Conservation (phyloP, 2,113 vertebrate species). For the Anoura caudifer region DNA sequence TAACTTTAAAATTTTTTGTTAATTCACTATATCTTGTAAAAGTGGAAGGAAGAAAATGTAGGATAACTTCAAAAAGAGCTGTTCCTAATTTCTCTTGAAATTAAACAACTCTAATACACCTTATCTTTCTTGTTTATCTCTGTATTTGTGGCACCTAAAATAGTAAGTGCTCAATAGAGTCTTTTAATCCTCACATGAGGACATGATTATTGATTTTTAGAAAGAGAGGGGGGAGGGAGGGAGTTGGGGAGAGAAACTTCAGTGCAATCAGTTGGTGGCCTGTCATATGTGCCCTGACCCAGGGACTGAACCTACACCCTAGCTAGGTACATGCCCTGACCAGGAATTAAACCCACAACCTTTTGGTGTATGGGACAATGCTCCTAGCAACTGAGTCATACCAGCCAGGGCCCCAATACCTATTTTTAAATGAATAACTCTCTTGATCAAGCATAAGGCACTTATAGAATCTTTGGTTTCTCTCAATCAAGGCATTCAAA, state of each 20-base stretch:
- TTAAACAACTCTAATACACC: not conserved
- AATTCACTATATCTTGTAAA: not conserved
- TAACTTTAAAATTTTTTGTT: constrained; percentile 18
- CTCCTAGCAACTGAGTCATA: too few relatives aligned
- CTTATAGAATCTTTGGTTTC: not conserved
- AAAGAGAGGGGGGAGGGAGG: too few relatives aligned
- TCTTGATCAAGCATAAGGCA: not conserved
- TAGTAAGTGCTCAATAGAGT: not conserved
- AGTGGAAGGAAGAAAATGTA: not conserved
- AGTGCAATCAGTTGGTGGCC: too few relatives aligned
- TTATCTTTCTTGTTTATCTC: not conserved
- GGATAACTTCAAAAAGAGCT: not conserved
- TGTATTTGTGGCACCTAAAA: not conserved
- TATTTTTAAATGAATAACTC: not conserved
- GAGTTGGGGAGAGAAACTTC: too few relatives aligned
- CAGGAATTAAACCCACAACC: too few relatives aligned
- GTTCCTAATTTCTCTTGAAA: not conserved
- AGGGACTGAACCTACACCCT: too few relatives aligned
- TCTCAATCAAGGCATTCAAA: not conserved
- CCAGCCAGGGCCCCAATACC: not conserved
- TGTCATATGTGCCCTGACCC: too few relatives aligned
- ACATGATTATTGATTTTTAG: too few relatives aligned
- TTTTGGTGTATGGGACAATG: too few relatives aligned
- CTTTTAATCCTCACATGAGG: not conserved
- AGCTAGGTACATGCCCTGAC: too few relatives aligned